Evolutionary conservation across 1,140 invertebrate species (phyloP), one percentile per base, ranked within the genome.

Genomic region (Drosophila eugracilis): DNA sequence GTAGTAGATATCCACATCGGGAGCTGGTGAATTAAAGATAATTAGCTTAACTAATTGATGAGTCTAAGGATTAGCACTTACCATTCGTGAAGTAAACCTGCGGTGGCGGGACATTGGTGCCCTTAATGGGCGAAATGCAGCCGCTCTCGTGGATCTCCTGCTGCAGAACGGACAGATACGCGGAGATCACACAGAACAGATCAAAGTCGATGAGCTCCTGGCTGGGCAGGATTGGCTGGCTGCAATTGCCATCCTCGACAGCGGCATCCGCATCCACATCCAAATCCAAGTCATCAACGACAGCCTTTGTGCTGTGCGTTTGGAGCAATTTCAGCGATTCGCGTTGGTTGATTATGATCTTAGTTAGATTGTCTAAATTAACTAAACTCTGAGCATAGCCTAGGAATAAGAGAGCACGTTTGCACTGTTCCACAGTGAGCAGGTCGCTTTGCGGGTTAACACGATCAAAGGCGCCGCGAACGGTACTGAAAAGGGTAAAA

Each of bases 351-450:
- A 80, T 85, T 67, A 91, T 90, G 67, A 91, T 91, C 66, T 89
- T 90, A 62, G 62, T 91, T 69, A 92, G 77, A 88, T 90, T 91
- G 59, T 91, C 89, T 80, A 89, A 81, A 76, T 89, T 85, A 63
- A 92, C 65, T 75, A 92, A 84, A 88, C 91, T 91, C 72, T 91
- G 81, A 77, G 91, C 85, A 70, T 91, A 92, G 70, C 91, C 91
- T 78, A 92, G 76, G 50, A 89, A 81, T 78, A 80, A 92, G 78
- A 92, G 85, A 84, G 89, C 91, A 72, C 78, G 89, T 83, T 91
- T 91, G 60, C 91, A 92, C 69, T 92, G 90, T 84, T 84, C 83
- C 42, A 92, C 75, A 66, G 89, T 91, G 47, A 92, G 88, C 32
- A 89, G 57, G 62, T 88, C 90, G 58, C 76, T 65, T 70, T 84